Conservation (phyloP, 1,140 invertebrate species). For the Conus betulinus region DNA sequence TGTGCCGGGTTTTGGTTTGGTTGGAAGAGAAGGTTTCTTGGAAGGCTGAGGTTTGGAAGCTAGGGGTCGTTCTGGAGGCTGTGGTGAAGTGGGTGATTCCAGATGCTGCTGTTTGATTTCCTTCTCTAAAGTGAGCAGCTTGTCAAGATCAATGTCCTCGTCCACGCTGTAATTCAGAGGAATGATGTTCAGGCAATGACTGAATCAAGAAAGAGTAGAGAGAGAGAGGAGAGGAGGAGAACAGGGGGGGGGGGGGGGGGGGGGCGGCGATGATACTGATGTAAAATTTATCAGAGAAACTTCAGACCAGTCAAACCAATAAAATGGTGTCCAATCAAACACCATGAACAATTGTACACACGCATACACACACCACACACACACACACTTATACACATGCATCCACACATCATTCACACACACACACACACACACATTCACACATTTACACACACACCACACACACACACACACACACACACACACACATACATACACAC, state of each 20-base stretch:
- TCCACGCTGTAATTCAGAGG: neutral
- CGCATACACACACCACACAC: neutral
- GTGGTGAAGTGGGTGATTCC: neutral
- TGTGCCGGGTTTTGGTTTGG: slow-evolving; percentile 25
- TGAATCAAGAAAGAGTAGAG: too few species aligned
- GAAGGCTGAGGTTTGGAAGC: neutral
- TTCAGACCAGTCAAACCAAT: too few species aligned
- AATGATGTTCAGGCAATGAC: too few species aligned
- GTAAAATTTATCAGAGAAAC: too few species aligned
- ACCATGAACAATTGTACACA: neutral
- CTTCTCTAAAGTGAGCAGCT: slow-evolving; percentile 4
- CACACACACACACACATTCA: neutral
- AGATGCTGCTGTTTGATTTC: neutral
- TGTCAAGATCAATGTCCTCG: slow-evolving; percentile 26
- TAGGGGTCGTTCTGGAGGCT: neutral
- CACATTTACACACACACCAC: neutral
- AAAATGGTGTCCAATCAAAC: too few species aligned
- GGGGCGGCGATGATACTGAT: too few species aligned
- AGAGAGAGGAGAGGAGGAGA: too few species aligned
- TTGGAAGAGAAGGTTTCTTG: slow-evolving; percentile 16
- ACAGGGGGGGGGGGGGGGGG: too few species aligned
- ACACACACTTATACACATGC: neutral
- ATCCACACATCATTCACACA: neutral
- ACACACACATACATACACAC: neutral
- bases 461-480: neutral